Base-by-base conservation (phyloP, 2,888 invertebrate species). In the Branchipolynoe longqiensis region DNA sequence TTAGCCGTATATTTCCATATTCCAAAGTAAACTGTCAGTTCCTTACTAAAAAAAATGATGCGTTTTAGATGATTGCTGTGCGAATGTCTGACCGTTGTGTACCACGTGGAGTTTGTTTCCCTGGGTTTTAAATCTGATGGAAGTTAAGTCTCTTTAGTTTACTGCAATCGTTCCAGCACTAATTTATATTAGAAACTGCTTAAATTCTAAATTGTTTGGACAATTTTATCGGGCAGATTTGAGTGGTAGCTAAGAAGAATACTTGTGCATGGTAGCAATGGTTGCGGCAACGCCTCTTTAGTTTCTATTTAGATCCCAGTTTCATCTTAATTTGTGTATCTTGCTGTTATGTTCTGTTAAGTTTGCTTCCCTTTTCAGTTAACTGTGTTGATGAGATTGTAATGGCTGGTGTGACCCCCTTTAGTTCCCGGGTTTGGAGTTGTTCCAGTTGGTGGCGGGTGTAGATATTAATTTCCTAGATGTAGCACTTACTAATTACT, bases 281-380 rank as follows among this genome's bases (percentile, higher is more conserved):
- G n/a, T n/a, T n/a, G 48, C 48, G 8, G 48, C 18, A 48, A 18
- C 8, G 18, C 18, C 8, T 48, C 48, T 48, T 48, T 48, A 48
- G 48, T 48, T 48, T 48, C 18, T 48, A 48, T 12, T 48, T 48
- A 48, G 18, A 18, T 48, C 48, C 48, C 48, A 48, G 48, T 12
- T 58, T 14, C 58, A 8, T 58, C n/a, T 58, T 58, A 18, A 4
- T 58, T 0, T 69, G 69, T 33, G 36, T 69, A 38, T 69, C 33
- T 2, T 69, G 38, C 38, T 33, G 12, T 36, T 0, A 3, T 69
- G 14, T 69, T 36, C 12, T 31, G 33, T 69, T 8, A 8, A 36
- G 69, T 38, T 69, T 69, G 14, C 18, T 38, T 38, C 69, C 4
- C 25, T 18, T 69, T 69, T 69, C 36, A 69, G 33, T 69, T 69